phyloP scores from a whole-genome alignment of 2,113 vertebrate genomes.

The Dicentrarchus labrax region DNA sequence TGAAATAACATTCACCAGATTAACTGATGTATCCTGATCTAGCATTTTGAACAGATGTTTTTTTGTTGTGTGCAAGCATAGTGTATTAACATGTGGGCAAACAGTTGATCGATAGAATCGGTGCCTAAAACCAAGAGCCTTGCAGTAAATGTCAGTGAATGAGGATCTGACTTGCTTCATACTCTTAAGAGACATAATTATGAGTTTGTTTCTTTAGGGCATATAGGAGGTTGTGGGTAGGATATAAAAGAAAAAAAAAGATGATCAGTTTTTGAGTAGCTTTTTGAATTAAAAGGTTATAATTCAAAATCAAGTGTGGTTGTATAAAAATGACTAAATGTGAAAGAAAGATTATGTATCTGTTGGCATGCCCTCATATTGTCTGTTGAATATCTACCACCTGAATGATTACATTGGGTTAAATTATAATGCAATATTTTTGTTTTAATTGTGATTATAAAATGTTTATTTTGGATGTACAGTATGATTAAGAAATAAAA shows the following conservation, averaged over 20 bases:
- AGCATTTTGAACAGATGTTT: conserved; percentile 34
- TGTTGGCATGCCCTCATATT: conserved; percentile 68
- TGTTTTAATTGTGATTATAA: conserved; percentile 71
- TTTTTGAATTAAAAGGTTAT: conserved; percentile 57
- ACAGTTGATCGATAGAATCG: conserved; percentile 50
- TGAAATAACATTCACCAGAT: conserved; percentile 33
- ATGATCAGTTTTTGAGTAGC: conserved; percentile 40
- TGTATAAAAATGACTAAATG: conserved; percentile 45
- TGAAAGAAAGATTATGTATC: conserved; percentile 43
- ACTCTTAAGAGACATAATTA: conserved; percentile 30
- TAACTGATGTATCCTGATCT: conserved; percentile 23
- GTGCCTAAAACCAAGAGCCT: conserved; percentile 76
- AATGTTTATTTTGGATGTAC: conserved; percentile 77
- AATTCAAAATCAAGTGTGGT: conserved; percentile 38
- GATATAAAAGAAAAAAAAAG: conserved; percentile 30
- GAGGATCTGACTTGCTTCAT: conserved; percentile 45
- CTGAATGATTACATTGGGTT: conserved; percentile 58
- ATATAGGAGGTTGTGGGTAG: conserved; percentile 13
- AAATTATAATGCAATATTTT: conserved; percentile 72
- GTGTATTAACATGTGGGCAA: conserved; percentile 33
- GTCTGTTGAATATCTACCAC: conserved; percentile 62
- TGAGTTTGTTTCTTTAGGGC: conserved; percentile 43
- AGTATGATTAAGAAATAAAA: conserved; percentile 78
- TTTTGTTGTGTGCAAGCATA: conserved; percentile 44
- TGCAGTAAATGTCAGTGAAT: conserved; percentile 47